Percentiles rank a stretch among this genome's conserved stretches.
Evolutionary conservation across 1,140 invertebrate genomes (phyloP).

Genomic region (Semibalanus balanoides): DNA sequence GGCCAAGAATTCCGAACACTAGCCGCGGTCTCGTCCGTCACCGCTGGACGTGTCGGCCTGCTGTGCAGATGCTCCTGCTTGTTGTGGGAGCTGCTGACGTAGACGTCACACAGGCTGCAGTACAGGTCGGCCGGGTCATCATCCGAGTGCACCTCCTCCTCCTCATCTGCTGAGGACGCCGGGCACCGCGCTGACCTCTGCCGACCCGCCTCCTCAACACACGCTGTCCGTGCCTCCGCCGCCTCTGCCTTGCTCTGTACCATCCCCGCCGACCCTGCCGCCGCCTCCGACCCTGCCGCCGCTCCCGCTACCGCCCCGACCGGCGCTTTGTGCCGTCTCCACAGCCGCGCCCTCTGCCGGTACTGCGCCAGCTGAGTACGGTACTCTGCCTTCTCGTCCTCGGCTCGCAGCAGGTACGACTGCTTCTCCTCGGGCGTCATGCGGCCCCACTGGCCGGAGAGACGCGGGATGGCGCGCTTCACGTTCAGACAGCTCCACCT

Average conservation of each 20-base stretch:
- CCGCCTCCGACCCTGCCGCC: no score
- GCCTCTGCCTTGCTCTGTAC: neutral
- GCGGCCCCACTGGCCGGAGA: neutral
- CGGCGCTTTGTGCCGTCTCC: no score
- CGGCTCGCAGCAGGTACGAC: neutral
- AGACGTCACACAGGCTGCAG: neutral
- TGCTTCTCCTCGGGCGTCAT: neutral
- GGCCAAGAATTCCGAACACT: no score
- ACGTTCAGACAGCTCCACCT: neutral
- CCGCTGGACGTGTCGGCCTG: no score
- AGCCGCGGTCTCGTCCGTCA: no score
- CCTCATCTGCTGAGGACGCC: no score
- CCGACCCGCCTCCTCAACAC: no score
- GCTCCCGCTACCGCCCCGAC: neutral
- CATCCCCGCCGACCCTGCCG: no score
- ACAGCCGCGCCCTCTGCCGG: neutral
- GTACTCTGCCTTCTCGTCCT: neutral
- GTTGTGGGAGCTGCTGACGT: neutral
- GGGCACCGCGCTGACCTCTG: no score
- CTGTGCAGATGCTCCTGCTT: neutral
- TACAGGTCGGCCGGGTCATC: neutral
- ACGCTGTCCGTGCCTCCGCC: no score
- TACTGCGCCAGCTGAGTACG: neutral
- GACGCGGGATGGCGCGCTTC: no score
- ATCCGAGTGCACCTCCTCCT: neutral